Conservation (phyloP, 2,113 vertebrate species). For the Larimichthys crocea region DNA sequence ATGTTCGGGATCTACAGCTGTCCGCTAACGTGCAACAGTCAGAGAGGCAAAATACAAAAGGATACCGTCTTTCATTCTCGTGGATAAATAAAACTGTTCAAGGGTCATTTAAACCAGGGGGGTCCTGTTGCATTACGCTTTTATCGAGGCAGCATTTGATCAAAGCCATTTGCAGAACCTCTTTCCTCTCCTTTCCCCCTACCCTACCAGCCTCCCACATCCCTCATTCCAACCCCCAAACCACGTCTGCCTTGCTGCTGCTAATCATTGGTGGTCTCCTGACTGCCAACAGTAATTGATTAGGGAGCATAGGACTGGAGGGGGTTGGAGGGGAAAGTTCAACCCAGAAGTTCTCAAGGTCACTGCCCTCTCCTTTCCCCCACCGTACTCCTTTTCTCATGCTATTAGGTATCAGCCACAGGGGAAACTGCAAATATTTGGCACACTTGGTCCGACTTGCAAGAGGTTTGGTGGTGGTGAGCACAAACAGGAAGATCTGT, state of each 20-base stretch:
- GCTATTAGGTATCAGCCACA: slow-evolving; percentile 81
- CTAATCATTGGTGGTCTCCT: slow-evolving; percentile 86
- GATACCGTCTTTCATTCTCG: slow-evolving; percentile 59
- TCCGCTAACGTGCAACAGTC: slow-evolving; percentile 33
- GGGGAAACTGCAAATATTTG: slow-evolving; percentile 80
- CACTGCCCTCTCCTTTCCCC: slow-evolving; percentile 70
- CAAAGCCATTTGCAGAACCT: slow-evolving; percentile 70
- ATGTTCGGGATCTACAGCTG: slow-evolving; percentile 34
- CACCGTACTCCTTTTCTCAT: slow-evolving; percentile 73
- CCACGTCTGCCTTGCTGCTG: slow-evolving; percentile 75
- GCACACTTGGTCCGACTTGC: slow-evolving; percentile 66
- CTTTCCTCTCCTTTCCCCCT: slow-evolving; percentile 54
- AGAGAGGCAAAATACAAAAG: slow-evolving; percentile 44
- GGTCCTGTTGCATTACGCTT: slow-evolving; percentile 54
- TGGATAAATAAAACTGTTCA: slow-evolving; percentile 69
- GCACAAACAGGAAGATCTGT: slow-evolving; percentile 75
- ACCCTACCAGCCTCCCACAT: slow-evolving; percentile 32
- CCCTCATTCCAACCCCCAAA: slow-evolving; percentile 60
- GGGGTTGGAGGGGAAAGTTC: slow-evolving; percentile 78
- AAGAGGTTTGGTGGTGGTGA: slow-evolving; percentile 57
- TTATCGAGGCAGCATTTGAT: slow-evolving; percentile 72
- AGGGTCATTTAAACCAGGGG: slow-evolving; percentile 66
- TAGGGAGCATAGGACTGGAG: slow-evolving; percentile 76
- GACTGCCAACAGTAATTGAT: slow-evolving; percentile 85
- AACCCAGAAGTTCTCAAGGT: slow-evolving; percentile 80